Evolutionary conservation across 1,140 invertebrate species (phyloP), one percentile per base, ranked within the genome.

Genomic region (Portunus trituberculatus): DNA sequence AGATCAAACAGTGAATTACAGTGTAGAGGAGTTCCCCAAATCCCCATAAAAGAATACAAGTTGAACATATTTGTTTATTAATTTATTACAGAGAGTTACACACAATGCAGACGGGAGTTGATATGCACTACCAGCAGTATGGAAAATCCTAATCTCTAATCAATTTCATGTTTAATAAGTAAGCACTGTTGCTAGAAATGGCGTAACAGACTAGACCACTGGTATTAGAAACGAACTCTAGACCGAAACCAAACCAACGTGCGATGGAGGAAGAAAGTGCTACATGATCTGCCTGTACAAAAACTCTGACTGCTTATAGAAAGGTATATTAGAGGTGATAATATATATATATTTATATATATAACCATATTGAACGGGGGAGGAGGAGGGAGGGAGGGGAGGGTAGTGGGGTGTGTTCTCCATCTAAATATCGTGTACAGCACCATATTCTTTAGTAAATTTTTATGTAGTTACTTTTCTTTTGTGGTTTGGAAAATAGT

Each of bases 51-150:
- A 94, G 32, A 32, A 94, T 82, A 94, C 52, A 14, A 28, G 20
- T 10, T 14, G 28, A 76, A 91, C 88, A 82, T 87, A 90, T 94
- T 94, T 94, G 93, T 94, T 94, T 94, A 89, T 91, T 91, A 87
- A 95, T 95, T 95, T 95, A 92, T 95, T 95, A 95, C 94, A 95
- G 94, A 92, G 90, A 95, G 84, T 95, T 95, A 95, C 94, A 95
- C 89, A 93, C 94, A 86, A 93, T 95, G 94, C 94, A 92, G 91
- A 95, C 90, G 87, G 88, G 93, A 94, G 59, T 32, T 95, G 91
- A 95, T 95, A 95, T 95, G 94, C 94, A 45, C 94, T 95, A 95
- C 94, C 94, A 95, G 94, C 94, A 95, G 94, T 95, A 92, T 95
- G 28, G 94, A 95, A 95, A 95, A 92, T 48, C 88, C 94, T 95